A percentile compares a stretch with the other conserved stretches of the same genome.
phyloP scores from a whole-genome alignment of 2,113 vertebrate genomes.

The Arizona elegans region DNA sequence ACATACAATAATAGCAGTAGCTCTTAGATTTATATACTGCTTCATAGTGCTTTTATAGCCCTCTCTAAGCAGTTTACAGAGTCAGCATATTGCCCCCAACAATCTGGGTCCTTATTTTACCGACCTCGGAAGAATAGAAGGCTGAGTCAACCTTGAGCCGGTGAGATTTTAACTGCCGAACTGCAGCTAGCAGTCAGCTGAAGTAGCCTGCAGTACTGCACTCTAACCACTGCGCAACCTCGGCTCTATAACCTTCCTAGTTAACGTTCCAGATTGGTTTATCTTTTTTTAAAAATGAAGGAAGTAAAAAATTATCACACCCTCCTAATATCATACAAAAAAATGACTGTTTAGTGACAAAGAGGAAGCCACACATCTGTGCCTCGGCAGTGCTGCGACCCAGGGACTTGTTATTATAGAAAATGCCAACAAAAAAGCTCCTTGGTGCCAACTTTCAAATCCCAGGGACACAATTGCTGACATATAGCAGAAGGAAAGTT shows the following conservation, averaged over 20 bases:
- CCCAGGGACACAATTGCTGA: constrained; percentile 64
- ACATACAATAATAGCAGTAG: not conserved
- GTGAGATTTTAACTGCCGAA: too few relatives aligned
- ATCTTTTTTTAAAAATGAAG: not conserved
- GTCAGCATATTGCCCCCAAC: too few relatives aligned
- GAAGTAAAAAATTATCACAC: constrained; percentile 35
- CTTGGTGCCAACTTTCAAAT: constrained; percentile 69
- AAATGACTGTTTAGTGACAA: constrained; percentile 48
- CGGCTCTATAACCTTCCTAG: constrained; percentile 30
- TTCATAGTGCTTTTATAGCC: too few relatives aligned
- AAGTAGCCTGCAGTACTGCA: too few relatives aligned
- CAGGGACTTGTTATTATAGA: constrained; percentile 74
- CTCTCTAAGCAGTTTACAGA: too few relatives aligned
- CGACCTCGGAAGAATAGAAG: too few relatives aligned
- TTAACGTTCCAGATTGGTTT: not conserved
- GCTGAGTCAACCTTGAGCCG: too few relatives aligned
- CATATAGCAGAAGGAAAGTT: constrained; percentile 64
- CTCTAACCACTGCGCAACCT: too few relatives aligned
- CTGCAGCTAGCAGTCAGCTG: too few relatives aligned
- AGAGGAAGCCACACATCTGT: constrained; percentile 64
- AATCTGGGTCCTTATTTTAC: too few relatives aligned
- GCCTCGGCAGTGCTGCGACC: constrained; percentile 57
- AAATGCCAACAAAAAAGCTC: constrained; percentile 68
- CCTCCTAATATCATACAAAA: constrained; percentile 50
- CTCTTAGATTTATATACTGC: too few relatives aligned